Evolutionary conservation across 2,797 vertebrate species (phyloP), one percentile per base, ranked within the genome.

Genomic region (Hirundo rustica): DNA sequence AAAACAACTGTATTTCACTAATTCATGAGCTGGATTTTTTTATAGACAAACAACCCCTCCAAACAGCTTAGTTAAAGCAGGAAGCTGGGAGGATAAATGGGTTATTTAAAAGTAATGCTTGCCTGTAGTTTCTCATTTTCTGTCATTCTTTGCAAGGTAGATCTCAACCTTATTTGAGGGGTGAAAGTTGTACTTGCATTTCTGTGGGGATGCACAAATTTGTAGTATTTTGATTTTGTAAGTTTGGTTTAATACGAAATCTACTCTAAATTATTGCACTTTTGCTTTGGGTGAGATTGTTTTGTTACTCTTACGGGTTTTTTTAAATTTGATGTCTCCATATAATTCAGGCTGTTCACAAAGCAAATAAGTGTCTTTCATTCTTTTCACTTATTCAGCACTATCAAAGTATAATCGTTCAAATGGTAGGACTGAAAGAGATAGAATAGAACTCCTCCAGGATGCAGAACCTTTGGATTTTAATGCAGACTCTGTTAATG

Each of bases 391-490:
- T 25, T 96, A 18, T 80, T 65, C 95, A 99, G 98, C 98, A 68
- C 98, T 98, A 2, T 98, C 98, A 51, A 99, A 99, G 61, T 99
- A 99, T 82, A 98, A 98, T 5, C 98, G 98, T 27, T 94, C 98
- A 45, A 98, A 98, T 72, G 97, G 97, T 45, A 98, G 97, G 57
- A 96, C 98, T 5, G 99, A 99, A 96, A 98, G 98, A 87, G 99
- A 99, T 84, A 97, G 98, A 89, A 98, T 99, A 58, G 99, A 99
- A 96, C 98, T 99, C 65, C 98, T 99, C 71, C 99, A 99, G 95
- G 99, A 99, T 82, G 98, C 98, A 4, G 99, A 99, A 79, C 99
- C 99, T 11, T 92, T 99, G 93, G 99, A 99, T 97, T 99, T 99
- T 96, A 99, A 98, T 34, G 98, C 98, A 7, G 99, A 99, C 11